Conservation (phyloP, 2,888 invertebrate genomes). For the Ashinkailepas kermadecensis region DNA sequence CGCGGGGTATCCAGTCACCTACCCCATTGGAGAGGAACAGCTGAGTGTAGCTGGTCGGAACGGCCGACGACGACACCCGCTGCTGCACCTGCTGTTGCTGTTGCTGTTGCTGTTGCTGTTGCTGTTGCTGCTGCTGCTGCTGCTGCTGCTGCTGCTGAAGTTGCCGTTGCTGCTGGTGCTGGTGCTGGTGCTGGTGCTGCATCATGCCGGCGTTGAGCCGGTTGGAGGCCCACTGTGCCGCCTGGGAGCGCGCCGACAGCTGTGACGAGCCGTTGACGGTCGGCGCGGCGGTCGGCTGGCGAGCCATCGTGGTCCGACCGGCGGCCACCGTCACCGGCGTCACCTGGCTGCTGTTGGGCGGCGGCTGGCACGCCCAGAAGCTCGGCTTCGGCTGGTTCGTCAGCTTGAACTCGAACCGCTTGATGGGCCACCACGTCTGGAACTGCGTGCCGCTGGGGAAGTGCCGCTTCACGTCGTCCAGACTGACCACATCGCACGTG, state of each 20-base stretch:
- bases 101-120: conserved; percentile 20
- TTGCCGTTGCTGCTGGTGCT: neutral
- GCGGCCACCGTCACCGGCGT: conserved; percentile 41
- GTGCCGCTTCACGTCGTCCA: conserved; percentile 81
- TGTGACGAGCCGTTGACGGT: neutral
- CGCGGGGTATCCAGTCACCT: neutral
- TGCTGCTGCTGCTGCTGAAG: neutral
- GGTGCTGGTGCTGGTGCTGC: neutral
- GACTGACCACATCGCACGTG: conserved; percentile 80
- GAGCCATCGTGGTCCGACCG: conserved; percentile 39
- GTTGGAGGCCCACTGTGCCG: neutral
- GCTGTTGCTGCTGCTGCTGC: conserved; percentile 22
- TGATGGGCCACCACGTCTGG: conserved; percentile 88
- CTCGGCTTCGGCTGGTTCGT: conserved; percentile 26
- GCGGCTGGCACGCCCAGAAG: conserved; percentile 36
- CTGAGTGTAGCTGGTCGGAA: neutral
- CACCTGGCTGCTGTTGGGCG: conserved; percentile 46
- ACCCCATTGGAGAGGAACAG: conserved; percentile 5
- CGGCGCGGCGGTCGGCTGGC: conserved; percentile 40
- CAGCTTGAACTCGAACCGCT: conserved; percentile 47
- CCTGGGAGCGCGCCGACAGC: neutral
- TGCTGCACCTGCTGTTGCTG: neutral
- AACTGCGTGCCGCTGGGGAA: conserved; percentile 82
- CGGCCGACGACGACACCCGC: neutral
- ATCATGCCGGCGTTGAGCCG: neutral